Conservation (phyloP, 2,113 vertebrate genomes). For the Limanda limanda region DNA sequence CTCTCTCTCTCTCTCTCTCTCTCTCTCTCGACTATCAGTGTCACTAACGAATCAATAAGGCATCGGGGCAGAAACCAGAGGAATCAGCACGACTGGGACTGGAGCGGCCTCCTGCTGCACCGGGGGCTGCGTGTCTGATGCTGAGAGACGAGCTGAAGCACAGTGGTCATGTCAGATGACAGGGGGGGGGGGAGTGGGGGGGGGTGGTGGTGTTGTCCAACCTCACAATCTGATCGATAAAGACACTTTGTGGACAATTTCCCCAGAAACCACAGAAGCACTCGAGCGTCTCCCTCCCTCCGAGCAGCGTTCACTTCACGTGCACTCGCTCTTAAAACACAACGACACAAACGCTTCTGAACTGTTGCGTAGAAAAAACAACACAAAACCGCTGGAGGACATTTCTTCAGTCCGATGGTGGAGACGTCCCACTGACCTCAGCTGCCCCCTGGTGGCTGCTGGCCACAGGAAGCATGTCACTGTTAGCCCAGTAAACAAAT, state of each 20-base stretch:
- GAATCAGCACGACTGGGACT: slow-evolving; percentile 66
- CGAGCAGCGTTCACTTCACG: not conserved
- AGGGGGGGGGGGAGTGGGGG: not conserved
- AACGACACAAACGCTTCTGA: not conserved
- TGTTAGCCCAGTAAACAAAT: slow-evolving; percentile 27
- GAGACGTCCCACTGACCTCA: slow-evolving; percentile 28
- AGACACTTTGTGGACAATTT: not conserved
- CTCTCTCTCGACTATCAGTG: slow-evolving; percentile 55
- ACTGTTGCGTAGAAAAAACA: slow-evolving; percentile 14
- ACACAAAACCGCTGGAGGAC: slow-evolving; percentile 36
- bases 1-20: not conserved
- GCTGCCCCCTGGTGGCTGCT: not conserved
- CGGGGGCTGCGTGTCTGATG: not conserved
- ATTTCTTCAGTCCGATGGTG: slow-evolving; percentile 16
- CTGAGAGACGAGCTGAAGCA: slow-evolving; percentile 2
- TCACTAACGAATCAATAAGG: slow-evolving; percentile 68
- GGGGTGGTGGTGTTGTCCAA: not conserved
- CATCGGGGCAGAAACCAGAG: slow-evolving; percentile 57
- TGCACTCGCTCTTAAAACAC: not conserved
- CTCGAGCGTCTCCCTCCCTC: no score
- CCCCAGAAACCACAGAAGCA: not conserved
- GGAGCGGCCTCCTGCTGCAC: slow-evolving; percentile 51
- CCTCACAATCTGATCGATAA: slow-evolving; percentile 1
- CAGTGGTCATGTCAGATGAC: not conserved
- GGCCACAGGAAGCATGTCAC: slow-evolving; percentile 7